A percentile compares a stretch with the other conserved stretches of the same genome.
These are phyloP conservation scores for Camelus dromedarius DNA, from an alignment of 2,113 vertebrate species.

Conservation along the genomic window DNA sequence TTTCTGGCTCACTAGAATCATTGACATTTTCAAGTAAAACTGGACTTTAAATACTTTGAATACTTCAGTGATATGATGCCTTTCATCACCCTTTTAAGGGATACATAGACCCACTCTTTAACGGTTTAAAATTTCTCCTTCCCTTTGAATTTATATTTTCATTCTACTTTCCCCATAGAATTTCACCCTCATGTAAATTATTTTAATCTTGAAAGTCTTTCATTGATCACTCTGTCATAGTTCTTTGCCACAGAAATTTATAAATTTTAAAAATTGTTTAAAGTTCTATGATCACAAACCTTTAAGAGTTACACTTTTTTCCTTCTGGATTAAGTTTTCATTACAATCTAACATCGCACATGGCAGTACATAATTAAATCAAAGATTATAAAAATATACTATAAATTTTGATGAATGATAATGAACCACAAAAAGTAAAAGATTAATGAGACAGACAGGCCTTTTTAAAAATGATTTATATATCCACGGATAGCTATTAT, in stretches of 20 bases:
- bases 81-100: background rate
- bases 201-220: background rate
- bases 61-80: background rate
- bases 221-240: background rate
- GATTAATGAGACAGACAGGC: background rate
- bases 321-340: background rate
- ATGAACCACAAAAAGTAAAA: background rate
- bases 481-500: background rate
- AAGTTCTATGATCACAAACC: background rate
- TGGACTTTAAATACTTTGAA: background rate
- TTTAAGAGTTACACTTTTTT: background rate
- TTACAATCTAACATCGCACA: background rate
- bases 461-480: background rate
- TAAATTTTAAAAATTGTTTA: background rate
- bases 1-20: background rate
- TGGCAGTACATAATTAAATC: background rate
- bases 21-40: background rate
- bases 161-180: background rate
- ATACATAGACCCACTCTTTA: background rate
- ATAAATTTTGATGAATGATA: background rate
- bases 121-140: background rate
- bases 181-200: background rate
- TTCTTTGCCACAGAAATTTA: background rate
- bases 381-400: constrained; percentile 23
- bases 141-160: constrained; percentile 17